Conservation (phyloP, 1,140 invertebrate genomes). For the Ylistrum balloti region DNA sequence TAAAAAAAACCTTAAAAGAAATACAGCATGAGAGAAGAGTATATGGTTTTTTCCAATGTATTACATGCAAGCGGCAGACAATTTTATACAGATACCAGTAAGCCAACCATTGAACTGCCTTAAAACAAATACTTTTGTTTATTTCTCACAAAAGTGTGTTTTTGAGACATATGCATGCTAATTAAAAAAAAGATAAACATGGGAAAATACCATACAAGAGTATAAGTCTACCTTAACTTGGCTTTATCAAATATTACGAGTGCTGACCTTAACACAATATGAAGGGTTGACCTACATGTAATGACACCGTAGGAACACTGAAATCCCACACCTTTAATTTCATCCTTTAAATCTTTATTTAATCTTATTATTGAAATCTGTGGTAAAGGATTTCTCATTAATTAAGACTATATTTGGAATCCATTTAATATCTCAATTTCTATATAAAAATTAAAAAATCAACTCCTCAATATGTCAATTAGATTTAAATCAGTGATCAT, state of each 20-base stretch:
- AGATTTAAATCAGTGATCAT: background rate
- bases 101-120: background rate
- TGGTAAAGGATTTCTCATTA: too few relatives aligned
- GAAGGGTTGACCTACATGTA: background rate
- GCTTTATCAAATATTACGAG: background rate
- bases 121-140: background rate
- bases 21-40: background rate
- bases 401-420: too few relatives aligned
- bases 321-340: background rate
- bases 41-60: conserved; percentile 30
- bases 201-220: background rate
- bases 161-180: background rate
- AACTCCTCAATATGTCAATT: background rate
- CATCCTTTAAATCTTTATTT: background rate
- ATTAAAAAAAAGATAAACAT: background rate
- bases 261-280: background rate
- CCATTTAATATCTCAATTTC: too few relatives aligned
- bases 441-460: too few relatives aligned
- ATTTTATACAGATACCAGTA: background rate
- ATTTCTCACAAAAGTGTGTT: background rate
- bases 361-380: too few relatives aligned
- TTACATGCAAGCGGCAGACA: conserved; percentile 5
- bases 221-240: background rate
- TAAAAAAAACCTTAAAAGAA: too few relatives aligned
- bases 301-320: conserved; percentile 24